Evolutionary conservation across 2,797 vertebrate genomes (phyloP).

Genomic region (Octomys mimax): DNA sequence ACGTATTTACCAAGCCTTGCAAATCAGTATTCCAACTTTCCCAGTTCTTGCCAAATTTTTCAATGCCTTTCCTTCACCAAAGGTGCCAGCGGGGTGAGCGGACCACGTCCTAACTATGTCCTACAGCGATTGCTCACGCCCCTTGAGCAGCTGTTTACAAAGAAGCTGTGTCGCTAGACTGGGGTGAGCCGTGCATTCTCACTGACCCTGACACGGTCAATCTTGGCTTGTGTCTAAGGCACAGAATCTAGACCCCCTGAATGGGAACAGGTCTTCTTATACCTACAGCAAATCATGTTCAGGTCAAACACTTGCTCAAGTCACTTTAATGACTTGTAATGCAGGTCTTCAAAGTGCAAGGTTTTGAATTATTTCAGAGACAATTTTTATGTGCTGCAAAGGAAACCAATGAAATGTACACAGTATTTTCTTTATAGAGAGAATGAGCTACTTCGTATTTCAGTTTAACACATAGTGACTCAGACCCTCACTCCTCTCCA

Average conservation of each 20-base stretch:
- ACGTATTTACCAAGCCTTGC: conserved; percentile 40
- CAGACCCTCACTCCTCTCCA: too few species aligned
- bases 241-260: background rate
- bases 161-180: background rate
- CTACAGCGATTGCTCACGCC: background rate
- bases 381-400: background rate
- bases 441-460: background rate
- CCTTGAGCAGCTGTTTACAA: background rate
- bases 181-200: background rate
- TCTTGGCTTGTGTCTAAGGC: background rate
- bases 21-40: conserved; percentile 47
- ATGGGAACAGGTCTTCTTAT: background rate
- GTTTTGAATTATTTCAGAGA: conserved; percentile 12
- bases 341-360: background rate
- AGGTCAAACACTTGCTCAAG: background rate
- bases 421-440: background rate
- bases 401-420: background rate
- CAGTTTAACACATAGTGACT: background rate
- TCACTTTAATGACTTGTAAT: background rate
- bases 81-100: conserved; percentile 37
- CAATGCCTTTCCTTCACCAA: background rate
- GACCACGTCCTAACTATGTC: background rate
- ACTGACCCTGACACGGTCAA: background rate
- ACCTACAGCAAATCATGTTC: background rate
- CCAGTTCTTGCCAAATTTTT: conserved; percentile 38